These are phyloP conservation scores for Ochropacha duplaris DNA, from an alignment of 2,888 invertebrate species.

Conservation along the genomic window DNA sequence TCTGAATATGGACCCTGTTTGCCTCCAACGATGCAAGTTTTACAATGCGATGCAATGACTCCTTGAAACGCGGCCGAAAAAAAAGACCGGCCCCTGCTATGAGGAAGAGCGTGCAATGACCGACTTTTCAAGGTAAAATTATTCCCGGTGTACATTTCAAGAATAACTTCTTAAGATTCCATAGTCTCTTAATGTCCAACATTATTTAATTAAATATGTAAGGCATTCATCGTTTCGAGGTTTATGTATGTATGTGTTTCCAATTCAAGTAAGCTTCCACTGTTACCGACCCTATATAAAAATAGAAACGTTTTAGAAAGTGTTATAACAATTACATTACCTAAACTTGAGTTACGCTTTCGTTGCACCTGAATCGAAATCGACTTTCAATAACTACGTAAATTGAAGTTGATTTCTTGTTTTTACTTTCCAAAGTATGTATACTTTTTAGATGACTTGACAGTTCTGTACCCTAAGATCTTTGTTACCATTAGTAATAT, in stretches of 20 bases:
- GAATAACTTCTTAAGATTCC: slow-evolving; percentile 17
- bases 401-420: slow-evolving; percentile 39
- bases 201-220: slow-evolving; percentile 21
- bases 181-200: slow-evolving; percentile 10
- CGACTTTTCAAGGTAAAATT: slow-evolving; percentile 28
- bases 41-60: slow-evolving; percentile 37
- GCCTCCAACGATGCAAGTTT: slow-evolving; percentile 63
- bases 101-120: slow-evolving; percentile 47
- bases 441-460: neutral
- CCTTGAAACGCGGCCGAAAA: slow-evolving; percentile 32
- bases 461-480: no score
- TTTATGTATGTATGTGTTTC: neutral
- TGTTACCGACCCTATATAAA: slow-evolving; percentile 21
- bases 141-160: slow-evolving; percentile 22
- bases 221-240: neutral
- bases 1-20: slow-evolving; percentile 61
- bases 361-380: slow-evolving; percentile 60
- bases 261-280: no score
- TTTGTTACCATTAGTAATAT: no score
- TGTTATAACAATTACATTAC: slow-evolving; percentile 54
- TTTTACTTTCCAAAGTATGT: slow-evolving; percentile 29
- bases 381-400: slow-evolving; percentile 57
- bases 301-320: slow-evolving; percentile 67
- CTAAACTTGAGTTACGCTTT: slow-evolving; percentile 65
- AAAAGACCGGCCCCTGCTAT: slow-evolving; percentile 39